A percentile compares a stretch with the other conserved stretches of the same genome.
Evolutionary conservation across 1,140 invertebrate genomes (phyloP).

Genomic region (Pachypeltis micranthus): DNA sequence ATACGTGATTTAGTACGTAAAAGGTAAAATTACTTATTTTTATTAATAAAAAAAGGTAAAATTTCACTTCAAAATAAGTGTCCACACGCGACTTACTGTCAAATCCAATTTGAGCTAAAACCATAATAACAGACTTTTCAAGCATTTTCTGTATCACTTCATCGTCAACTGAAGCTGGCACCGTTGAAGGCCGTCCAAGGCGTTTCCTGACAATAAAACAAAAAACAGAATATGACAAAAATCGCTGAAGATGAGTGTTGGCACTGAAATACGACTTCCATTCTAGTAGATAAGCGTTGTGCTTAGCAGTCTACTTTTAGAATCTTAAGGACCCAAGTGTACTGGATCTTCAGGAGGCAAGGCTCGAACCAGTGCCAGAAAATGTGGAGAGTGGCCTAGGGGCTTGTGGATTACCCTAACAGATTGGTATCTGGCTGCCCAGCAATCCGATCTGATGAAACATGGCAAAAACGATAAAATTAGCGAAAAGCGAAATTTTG

Average conservation of each 20-base stretch:
- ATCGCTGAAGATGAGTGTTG: background rate
- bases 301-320: background rate
- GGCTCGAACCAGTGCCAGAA: background rate
- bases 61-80: too few species aligned
- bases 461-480: too few species aligned
- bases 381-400: background rate
- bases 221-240: background rate
- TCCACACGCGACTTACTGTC: constrained; percentile 2
- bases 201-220: background rate
- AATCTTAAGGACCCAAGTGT: background rate
- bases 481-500: too few species aligned
- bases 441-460: too few species aligned
- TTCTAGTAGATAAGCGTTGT: background rate
- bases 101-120: background rate
- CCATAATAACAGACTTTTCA: background rate
- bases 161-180: background rate
- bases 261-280: background rate
- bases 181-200: background rate
- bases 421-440: too few species aligned
- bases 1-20: too few species aligned
- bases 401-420: too few species aligned
- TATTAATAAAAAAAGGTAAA: too few species aligned
- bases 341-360: background rate
- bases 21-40: too few species aligned
- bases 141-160: background rate